Evolutionary conservation across 2,113 vertebrate genomes (phyloP).

Genomic region (Pteruthius melanotis): DNA sequence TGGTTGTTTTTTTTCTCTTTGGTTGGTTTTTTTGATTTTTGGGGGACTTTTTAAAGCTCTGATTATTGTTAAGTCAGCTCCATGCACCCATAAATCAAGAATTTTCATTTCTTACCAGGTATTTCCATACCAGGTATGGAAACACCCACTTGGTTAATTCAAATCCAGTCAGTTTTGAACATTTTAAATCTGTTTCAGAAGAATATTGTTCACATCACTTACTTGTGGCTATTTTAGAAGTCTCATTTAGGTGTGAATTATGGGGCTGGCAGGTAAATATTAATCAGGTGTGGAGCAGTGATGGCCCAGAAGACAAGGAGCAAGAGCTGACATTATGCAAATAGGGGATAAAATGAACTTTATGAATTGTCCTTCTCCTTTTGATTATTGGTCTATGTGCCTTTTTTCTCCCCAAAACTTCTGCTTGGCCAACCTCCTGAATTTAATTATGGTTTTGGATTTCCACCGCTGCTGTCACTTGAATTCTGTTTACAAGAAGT

Average conservation of each 20-base stretch:
- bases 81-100: background rate
- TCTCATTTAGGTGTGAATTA: background rate
- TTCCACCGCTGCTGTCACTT: background rate
- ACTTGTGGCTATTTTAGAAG: background rate
- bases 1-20: background rate
- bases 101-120: background rate
- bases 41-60: background rate
- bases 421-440: background rate
- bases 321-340: background rate
- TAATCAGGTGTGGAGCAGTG: background rate
- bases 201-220: background rate
- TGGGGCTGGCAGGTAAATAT: accelerated
- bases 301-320: background rate
- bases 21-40: background rate
- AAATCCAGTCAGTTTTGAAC: background rate
- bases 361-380: background rate
- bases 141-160: background rate
- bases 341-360: background rate
- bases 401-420: accelerated
- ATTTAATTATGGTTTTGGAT: background rate
- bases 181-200: background rate
- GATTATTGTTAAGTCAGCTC: background rate
- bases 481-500: background rate
- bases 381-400: accelerated
- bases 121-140: too few species aligned